Conservation (phyloP, 2,888 invertebrate genomes). For the Amorpha juglandis region DNA sequence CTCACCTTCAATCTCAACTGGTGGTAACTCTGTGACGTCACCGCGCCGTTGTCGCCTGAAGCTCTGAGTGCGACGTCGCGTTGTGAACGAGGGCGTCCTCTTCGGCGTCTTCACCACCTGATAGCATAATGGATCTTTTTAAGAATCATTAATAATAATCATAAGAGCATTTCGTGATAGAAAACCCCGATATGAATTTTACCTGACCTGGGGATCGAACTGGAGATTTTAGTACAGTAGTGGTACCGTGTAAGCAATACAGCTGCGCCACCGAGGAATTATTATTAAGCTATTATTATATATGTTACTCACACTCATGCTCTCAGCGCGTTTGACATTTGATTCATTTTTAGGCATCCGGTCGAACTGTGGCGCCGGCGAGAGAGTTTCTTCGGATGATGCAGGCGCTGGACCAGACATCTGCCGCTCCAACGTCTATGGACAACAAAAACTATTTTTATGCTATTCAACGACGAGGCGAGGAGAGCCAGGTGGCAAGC, state of each 20-base stretch:
- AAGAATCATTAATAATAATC: too few species aligned
- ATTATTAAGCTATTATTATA: too few species aligned
- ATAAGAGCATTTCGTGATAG: too few species aligned
- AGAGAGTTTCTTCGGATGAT: constrained; percentile 59
- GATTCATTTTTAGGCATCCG: constrained; percentile 85
- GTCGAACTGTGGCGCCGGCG: constrained; percentile 84
- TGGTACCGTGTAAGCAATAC: too few species aligned
- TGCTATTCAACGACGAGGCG: too few species aligned
- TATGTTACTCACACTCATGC: constrained; percentile 90
- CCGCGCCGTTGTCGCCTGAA: constrained; percentile 89
- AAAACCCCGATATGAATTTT: too few species aligned
- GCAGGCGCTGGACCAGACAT: constrained; percentile 40
- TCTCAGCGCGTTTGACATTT: constrained; percentile 92
- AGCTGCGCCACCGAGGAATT: too few species aligned
- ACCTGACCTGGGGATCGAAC: too few species aligned
- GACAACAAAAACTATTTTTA: not conserved
- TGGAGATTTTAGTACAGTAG: too few species aligned
- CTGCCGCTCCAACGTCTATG: constrained; percentile 44
- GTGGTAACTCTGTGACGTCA: constrained; percentile 88
- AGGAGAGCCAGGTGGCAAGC: too few species aligned
- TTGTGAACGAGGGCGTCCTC: constrained; percentile 97
- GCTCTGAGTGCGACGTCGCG: constrained; percentile 93
- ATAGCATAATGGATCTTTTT: not conserved
- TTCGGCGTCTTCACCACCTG: constrained; percentile 92
- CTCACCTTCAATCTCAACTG: constrained; percentile 97